Conservation (phyloP, 2,888 invertebrate genomes). For the Pheosia tremula region DNA sequence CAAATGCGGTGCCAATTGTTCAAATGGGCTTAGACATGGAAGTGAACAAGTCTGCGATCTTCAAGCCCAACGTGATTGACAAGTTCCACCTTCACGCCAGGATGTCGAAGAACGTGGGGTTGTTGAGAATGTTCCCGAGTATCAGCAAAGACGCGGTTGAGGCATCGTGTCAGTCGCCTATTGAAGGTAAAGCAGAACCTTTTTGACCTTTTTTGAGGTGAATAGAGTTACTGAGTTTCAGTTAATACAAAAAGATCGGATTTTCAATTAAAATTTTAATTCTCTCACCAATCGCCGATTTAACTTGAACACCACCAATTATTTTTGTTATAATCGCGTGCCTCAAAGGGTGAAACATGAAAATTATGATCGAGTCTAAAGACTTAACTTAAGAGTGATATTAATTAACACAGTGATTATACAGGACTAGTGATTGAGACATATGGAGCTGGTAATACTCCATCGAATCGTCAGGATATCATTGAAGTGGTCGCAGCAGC, state of each 20-base stretch:
- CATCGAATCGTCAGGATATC: conserved; percentile 92
- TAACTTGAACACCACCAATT: too few species aligned
- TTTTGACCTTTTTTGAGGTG: not conserved
- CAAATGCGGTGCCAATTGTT: conserved; percentile 93
- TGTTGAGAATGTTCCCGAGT: conserved; percentile 95
- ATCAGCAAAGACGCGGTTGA: conserved; percentile 91
- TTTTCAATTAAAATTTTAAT: too few species aligned
- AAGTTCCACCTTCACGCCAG: conserved; percentile 89
- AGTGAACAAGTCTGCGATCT: conserved; percentile 79
- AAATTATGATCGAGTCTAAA: too few species aligned
- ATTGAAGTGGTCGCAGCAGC: conserved; percentile 89
- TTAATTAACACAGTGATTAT: not conserved
- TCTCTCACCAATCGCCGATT: too few species aligned
- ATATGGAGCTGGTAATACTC: conserved; percentile 97
- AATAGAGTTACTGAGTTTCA: too few species aligned
- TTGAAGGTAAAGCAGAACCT: conserved; percentile 72
- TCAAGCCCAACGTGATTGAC: conserved; percentile 71
- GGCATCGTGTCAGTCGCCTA: conserved; percentile 90
- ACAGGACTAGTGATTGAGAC: conserved; percentile 94
- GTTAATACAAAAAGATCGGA: too few species aligned
- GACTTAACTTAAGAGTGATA: too few species aligned
- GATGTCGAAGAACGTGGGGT: conserved; percentile 93
- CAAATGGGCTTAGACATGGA: conserved; percentile 92
- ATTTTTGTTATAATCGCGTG: too few species aligned
- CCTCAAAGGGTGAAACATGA: too few species aligned